Evolutionary conservation across 2,113 vertebrate species (phyloP), one percentile per base, ranked within the genome.

Genomic region (Spea bombifrons): DNA sequence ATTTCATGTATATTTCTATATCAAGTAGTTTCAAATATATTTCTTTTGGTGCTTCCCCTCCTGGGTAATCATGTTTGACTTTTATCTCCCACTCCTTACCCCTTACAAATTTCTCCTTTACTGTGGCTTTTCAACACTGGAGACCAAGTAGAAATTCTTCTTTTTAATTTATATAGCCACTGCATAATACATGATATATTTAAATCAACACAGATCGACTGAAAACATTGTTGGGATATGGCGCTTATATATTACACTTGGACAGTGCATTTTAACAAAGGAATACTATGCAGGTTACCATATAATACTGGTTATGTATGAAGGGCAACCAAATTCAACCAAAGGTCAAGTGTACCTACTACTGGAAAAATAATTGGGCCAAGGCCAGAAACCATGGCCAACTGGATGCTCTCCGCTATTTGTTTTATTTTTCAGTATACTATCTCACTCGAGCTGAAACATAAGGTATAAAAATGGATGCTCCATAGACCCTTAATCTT

Each of bases 1-100:
- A 69, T 76, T 76, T 76, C 75, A 76, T 76, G 75, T 76, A 69
- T 76, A 70, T 76, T 76, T 76, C 66, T 76, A 69, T 69, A 66
- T 76, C 69, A 76, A 76, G 75, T 61, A 76, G 66, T 57, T 70
- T n/a, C 66, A 77, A 70, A 5, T 77, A 77, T 63, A 55, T 70
- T 67, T 46, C 67, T 16, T 70, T 77, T 70, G 75, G 70, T 50
- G 67, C 49, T 70, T 30, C 55, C 55, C 45, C 75, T 70, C 75
- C 66, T 70, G 75, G 66, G 66, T 64, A 16, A 59, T 63, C 66
- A 63, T 50, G n/a, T 47, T 59, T 77, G n/a, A 66, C 10, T 77
- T 61, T 77, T 63, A 61, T 67, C 66, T 61, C 15, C 12, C 12
- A n/a, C 16, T 61, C 66, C 55, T 44, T 70, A 13, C 49, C 75